Evolutionary conservation across 2,888 invertebrate species (phyloP).

Genomic region (Colletes collaris): DNA sequence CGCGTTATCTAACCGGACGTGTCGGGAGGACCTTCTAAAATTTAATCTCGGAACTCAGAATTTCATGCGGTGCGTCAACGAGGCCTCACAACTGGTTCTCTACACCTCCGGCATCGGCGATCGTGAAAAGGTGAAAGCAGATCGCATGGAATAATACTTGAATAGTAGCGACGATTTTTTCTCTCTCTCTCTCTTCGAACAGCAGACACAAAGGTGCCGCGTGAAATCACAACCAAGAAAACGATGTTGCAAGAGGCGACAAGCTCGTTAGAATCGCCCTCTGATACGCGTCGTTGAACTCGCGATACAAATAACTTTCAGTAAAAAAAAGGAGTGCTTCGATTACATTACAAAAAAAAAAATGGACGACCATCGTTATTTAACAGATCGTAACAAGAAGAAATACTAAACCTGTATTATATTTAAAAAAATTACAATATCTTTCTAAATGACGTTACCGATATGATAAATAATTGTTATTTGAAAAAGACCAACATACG

Average conservation of each 20-base stretch:
- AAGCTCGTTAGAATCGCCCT: background rate
- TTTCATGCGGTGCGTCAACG: conserved; percentile 17
- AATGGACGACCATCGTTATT: too few species aligned
- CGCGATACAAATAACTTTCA: background rate
- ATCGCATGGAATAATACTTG: conserved; percentile 52
- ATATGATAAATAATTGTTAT: background rate
- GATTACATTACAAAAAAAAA: too few species aligned
- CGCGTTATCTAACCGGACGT: conserved; percentile 15
- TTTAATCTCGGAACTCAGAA: conserved; percentile 11
- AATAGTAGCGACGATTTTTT: conserved; percentile 22
- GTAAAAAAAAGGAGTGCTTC: too few species aligned
- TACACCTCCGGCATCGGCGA: conserved; percentile 10
- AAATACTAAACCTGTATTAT: background rate
- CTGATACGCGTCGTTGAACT: background rate
- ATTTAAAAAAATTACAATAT: background rate
- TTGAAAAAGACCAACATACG: too few species aligned
- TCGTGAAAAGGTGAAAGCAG: conserved; percentile 73
- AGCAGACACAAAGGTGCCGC: background rate
- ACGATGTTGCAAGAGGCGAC: background rate
- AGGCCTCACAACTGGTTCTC: background rate
- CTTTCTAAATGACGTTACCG: conserved; percentile 1
- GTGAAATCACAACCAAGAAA: conserved; percentile 18
- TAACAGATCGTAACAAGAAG: too few species aligned
- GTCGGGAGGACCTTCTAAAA: conserved; percentile 11
- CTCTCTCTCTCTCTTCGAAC: background rate